These are phyloP conservation scores for Leucozona laternaria DNA, from an alignment of 2,888 invertebrate species.

Conservation along the genomic window DNA sequence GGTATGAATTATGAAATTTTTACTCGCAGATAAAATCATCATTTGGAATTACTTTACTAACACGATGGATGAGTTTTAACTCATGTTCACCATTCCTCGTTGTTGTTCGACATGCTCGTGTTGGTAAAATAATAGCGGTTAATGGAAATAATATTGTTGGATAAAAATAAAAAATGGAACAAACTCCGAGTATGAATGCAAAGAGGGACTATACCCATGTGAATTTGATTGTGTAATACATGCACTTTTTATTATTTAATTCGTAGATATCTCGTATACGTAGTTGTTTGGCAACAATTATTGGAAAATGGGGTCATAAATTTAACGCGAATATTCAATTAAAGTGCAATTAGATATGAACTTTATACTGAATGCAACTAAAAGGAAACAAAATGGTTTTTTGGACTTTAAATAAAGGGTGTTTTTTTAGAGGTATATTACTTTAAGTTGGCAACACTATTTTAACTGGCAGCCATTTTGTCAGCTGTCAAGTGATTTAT, in stretches of 20 bases:
- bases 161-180: background rate
- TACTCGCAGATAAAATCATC: slow-evolving; percentile 27
- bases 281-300: background rate
- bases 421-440: too few relatives aligned
- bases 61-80: slow-evolving; percentile 3
- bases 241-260: background rate
- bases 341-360: slow-evolving; percentile 32
- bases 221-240: background rate
- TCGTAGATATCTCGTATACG: too few relatives aligned
- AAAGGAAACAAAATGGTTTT: background rate
- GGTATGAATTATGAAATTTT: background rate
- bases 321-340: slow-evolving; percentile 15
- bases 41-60: background rate
- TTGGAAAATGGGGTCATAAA: slow-evolving; percentile 36
- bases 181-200: background rate
- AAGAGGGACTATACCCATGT: background rate
- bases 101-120: slow-evolving; percentile 24
- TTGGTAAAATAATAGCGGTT: slow-evolving; percentile 15
- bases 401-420: too few relatives aligned
- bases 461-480: too few relatives aligned
- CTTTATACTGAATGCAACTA: background rate
- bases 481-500: too few relatives aligned
- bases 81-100: background rate
- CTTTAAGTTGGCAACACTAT: too few relatives aligned
- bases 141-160: background rate